Evolutionary conservation across 2,797 vertebrate genomes (phyloP).

Genomic region (Clarias platycephalus): DNA sequence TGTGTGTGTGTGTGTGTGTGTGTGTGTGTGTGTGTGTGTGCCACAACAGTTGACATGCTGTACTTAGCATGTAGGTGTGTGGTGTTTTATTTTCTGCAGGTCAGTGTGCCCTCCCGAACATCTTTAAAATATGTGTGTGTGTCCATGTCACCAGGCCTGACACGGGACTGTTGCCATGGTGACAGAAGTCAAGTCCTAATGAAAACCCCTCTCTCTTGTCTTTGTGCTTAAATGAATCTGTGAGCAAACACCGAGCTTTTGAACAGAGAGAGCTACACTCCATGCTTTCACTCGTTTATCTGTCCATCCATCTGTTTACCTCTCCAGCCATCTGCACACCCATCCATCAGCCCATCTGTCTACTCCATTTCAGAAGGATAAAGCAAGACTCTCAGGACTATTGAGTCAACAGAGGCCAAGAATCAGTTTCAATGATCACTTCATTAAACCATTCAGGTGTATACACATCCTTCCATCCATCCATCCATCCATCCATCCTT

Average conservation of each 20-base stretch:
- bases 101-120: not conserved
- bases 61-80: not conserved
- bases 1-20: not conserved
- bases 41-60: not conserved
- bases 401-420: not conserved
- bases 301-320: not conserved
- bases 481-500: not conserved
- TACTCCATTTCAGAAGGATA: not conserved
- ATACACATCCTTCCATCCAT: too few relatives aligned
- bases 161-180: slow-evolving; percentile 54
- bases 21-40: not conserved
- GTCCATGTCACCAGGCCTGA: slow-evolving; percentile 33
- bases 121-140: slow-evolving; percentile 26
- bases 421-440: not conserved
- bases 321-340: not conserved
- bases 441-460: too few relatives aligned
- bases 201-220: slow-evolving; percentile 46
- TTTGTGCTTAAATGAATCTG: not conserved
- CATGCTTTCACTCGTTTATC: not conserved
- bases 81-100: not conserved
- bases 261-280: not conserved
- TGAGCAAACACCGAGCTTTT: not conserved
- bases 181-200: slow-evolving; percentile 42
- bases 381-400: not conserved
- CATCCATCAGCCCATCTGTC: not conserved